Evolutionary conservation across 2,113 vertebrate genomes (phyloP).

Genomic region (Engraulis encrasicolus): DNA sequence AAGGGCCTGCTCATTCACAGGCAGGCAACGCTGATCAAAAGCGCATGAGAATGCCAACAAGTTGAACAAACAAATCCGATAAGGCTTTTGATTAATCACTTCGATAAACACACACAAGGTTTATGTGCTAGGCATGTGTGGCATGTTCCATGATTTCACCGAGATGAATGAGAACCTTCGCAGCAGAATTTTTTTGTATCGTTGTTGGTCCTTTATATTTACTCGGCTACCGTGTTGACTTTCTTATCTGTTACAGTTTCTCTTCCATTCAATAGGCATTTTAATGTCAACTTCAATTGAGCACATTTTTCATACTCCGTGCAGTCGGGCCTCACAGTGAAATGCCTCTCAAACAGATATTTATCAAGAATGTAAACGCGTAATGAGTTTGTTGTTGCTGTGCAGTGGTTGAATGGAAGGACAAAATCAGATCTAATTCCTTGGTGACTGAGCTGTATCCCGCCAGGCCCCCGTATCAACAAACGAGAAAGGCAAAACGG

Average conservation of each 20-base stretch:
- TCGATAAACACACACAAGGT: background rate
- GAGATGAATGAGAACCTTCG: background rate
- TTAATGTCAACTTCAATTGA: conserved; percentile 9
- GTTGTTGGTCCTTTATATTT: background rate
- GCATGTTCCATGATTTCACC: background rate
- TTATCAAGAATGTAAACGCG: conserved; percentile 18
- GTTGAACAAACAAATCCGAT: conserved; percentile 20
- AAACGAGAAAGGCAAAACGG: background rate
- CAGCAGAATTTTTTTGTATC: background rate
- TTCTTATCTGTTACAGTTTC: conserved; percentile 9
- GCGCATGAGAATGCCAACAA: background rate
- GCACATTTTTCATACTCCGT: background rate
- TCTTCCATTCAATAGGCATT: conserved; percentile 3
- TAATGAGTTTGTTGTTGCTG: conserved; percentile 1
- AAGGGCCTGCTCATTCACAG: background rate
- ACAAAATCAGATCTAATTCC: conserved; percentile 15
- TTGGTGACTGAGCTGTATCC: background rate
- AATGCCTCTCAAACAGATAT: background rate
- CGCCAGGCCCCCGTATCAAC: background rate
- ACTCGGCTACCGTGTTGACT: background rate
- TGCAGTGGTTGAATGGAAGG: conserved; percentile 8
- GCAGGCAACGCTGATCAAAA: conserved; percentile 19
- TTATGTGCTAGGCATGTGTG: background rate
- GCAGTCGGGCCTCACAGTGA: background rate
- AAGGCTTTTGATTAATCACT: background rate